Base-by-base conservation (phyloP, 2,797 vertebrate species). In the Streptopelia turtur region DNA sequence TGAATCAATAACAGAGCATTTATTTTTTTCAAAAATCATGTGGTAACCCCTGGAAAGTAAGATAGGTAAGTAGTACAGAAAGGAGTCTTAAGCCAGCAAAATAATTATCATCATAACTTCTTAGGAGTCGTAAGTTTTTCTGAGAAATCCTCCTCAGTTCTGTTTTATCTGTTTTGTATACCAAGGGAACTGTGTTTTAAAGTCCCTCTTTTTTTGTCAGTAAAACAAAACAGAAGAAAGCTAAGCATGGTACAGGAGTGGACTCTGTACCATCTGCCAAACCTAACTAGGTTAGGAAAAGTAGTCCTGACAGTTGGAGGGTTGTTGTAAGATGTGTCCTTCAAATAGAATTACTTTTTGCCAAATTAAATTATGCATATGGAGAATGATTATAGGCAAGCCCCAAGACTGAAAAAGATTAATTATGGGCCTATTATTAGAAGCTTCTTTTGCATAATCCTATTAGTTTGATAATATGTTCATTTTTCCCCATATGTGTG, bases 381-480 rank as follows among this genome's bases (percentile, higher is more conserved):
- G 83, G 91, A 90, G 93, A 95, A 83, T 94, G 55, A 96, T 96
- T 97, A 89, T 57, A 91, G 79, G 59, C 41, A 17, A 96, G 85
- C 47, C 70, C 61, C 49, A 89, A 94, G 92, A 91, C 83, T 78
- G 84, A 80, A 93, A 95, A 78, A 93, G 95, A 97, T 97, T 94
- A 96, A 95, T 97, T 96, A 94, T 22, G 33, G 72, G 37, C 53
- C 47, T 96, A 88, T 96, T 96, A 95, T 96, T 96, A 95, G 93
- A 85, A 89, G 21, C 61, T 64, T 84, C 43, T 95, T 96, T 95
- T 97, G 76, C 93, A 94, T 96, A 97, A 96, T 94, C 55, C 72
- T 84, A 6, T 96, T 95, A 93, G 72, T 93, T 92, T 91, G 61
- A 85, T 97, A 78, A 49, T 88, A 71, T 78, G 90, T 79, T 97